Conservation (phyloP, 2,888 invertebrate genomes). For the Lypha dubia region DNA sequence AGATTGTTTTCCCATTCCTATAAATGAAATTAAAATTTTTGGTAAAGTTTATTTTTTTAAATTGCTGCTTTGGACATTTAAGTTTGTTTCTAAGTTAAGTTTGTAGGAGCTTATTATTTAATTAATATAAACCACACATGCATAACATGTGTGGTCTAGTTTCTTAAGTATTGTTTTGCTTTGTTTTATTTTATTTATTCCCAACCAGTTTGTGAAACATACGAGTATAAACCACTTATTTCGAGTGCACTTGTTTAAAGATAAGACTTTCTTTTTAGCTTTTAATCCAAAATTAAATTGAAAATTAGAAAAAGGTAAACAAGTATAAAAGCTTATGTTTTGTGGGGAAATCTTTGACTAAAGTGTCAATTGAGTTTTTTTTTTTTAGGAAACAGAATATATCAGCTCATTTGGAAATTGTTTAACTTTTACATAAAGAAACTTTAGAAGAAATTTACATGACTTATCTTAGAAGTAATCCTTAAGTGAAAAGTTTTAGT, state of each 20-base stretch:
- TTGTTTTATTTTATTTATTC: conserved; percentile 9
- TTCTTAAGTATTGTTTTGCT: not conserved
- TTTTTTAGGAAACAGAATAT: not conserved
- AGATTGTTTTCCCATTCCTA: not conserved
- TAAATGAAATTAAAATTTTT: conserved; percentile 27
- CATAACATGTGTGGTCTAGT: not conserved
- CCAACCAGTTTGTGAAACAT: conserved; percentile 48
- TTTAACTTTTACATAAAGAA: not conserved
- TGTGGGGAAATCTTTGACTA: too few species aligned
- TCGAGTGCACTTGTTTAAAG: conserved; percentile 13
- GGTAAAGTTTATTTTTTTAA: conserved; percentile 11
- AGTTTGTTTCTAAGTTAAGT: conserved; percentile 4
- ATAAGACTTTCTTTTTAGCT: not conserved
- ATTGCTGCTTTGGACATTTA: not conserved
- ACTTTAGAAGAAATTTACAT: too few species aligned
- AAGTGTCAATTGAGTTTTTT: not conserved
- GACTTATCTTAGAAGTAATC: too few species aligned
- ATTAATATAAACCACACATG: conserved; percentile 61
- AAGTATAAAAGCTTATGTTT: not conserved
- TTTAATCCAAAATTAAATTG: not conserved
- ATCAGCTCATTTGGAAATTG: not conserved
- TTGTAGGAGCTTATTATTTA: conserved; percentile 46
- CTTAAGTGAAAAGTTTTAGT: not conserved
- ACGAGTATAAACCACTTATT: conserved; percentile 48
- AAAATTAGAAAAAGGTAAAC: conserved; percentile 19